Conservation (phyloP, 1,140 invertebrate genomes). For the Oppia nitens region DNA sequence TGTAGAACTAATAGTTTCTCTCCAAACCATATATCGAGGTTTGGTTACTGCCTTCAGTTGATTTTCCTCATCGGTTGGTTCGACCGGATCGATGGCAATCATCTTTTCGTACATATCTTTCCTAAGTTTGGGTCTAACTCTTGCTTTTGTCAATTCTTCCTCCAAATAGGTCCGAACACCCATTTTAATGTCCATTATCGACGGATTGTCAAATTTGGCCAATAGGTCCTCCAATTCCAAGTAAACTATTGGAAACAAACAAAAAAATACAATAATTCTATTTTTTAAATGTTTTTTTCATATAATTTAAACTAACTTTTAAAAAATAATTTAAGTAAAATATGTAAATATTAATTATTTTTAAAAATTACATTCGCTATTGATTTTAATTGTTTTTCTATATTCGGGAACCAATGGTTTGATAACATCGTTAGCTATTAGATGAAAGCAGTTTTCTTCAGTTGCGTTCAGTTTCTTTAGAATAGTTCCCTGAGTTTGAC, state of each 20-base stretch:
- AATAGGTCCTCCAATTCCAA: constrained; percentile 81
- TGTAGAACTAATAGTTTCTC: constrained; percentile 91
- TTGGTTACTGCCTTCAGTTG: constrained; percentile 76
- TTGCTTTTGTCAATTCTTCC: constrained; percentile 80
- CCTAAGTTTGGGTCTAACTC: constrained; percentile 78
- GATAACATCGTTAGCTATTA: constrained; percentile 70
- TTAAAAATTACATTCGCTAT: constrained; percentile 57
- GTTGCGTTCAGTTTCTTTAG: constrained; percentile 76
- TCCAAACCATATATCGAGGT: constrained; percentile 90
- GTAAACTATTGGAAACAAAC: too few species aligned
- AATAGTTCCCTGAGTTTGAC: constrained; percentile 76
- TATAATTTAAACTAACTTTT: not conserved
- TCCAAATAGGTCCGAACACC: constrained; percentile 85
- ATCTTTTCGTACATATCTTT: constrained; percentile 98
- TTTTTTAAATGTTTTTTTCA: too few species aligned
- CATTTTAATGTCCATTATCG: constrained; percentile 94
- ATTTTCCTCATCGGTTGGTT: constrained; percentile 78
- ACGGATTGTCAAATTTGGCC: constrained; percentile 70
- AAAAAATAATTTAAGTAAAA: constrained; percentile 10
- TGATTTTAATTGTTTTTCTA: constrained; percentile 54
- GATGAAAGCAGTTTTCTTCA: constrained; percentile 53
- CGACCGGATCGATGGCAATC: constrained; percentile 77
- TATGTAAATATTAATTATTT: not conserved
- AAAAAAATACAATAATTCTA: too few species aligned
- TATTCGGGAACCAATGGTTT: constrained; percentile 77